phyloP scores from a whole-genome alignment of 2,888 invertebrate species.

The Drosophila phalerata region DNA sequence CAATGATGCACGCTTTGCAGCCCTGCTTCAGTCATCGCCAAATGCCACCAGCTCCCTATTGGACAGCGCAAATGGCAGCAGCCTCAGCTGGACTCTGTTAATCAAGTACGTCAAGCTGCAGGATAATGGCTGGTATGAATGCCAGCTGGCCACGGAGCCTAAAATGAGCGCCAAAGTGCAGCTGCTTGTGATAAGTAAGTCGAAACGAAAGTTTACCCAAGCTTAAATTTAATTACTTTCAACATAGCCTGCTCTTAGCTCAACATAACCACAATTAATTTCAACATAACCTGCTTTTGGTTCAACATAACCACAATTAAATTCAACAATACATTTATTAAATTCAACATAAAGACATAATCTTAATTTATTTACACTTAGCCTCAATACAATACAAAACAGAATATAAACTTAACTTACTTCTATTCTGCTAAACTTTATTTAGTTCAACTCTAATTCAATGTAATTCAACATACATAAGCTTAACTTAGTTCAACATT shows the following conservation, averaged over 20 bases:
- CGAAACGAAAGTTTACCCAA: neutral
- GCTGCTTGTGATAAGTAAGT: constrained; percentile 73
- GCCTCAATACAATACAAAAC: too few relatives aligned
- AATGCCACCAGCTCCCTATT: constrained; percentile 30
- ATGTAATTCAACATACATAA: neutral
- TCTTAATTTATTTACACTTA: neutral
- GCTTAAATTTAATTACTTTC: neutral
- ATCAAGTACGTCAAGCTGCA: constrained; percentile 94
- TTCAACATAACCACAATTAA: neutral
- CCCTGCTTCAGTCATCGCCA: constrained; percentile 85
- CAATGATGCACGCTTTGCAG: constrained; percentile 96
- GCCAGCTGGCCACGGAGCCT: constrained; percentile 96
- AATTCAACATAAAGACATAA: neutral
- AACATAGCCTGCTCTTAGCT: neutral
- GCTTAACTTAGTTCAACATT: too few relatives aligned
- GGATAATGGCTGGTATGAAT: constrained; percentile 96
- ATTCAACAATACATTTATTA: too few relatives aligned
- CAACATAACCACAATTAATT: neutral
- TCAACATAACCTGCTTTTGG: neutral
- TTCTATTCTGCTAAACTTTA: neutral
- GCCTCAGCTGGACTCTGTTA: constrained; percentile 94
- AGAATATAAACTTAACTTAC: too few relatives aligned
- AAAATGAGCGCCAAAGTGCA: constrained; percentile 95
- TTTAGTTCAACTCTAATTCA: neutral
- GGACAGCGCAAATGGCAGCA: constrained; percentile 90